Evolutionary conservation across 2,797 vertebrate species (phyloP).

Genomic region (Spizella passerina): DNA sequence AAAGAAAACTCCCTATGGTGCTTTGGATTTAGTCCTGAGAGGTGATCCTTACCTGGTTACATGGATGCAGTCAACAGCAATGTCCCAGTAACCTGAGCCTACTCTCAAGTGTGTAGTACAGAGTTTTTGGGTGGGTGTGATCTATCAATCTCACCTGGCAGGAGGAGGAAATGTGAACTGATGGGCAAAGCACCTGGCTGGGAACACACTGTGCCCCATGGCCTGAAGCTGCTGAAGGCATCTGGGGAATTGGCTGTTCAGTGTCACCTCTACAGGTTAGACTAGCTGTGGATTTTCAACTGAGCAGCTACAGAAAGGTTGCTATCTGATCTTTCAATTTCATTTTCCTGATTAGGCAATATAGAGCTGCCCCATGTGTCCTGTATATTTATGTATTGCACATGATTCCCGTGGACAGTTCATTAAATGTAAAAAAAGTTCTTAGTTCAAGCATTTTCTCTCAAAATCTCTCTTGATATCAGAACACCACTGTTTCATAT

Average conservation of each 20-base stretch:
- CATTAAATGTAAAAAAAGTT: background rate
- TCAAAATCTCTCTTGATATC: background rate
- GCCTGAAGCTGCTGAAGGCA: background rate
- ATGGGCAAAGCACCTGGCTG: background rate
- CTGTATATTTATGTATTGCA: background rate
- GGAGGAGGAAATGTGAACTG: background rate
- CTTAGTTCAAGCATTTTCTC: background rate
- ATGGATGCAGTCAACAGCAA: background rate
- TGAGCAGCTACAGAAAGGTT: background rate
- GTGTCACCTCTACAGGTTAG: no score
- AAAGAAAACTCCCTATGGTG: background rate
- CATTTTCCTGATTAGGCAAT: background rate
- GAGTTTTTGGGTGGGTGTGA: background rate
- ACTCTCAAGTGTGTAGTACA: rapidly evolving
- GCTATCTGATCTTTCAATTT: background rate
- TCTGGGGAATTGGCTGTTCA: background rate
- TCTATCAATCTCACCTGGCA: rapidly evolving
- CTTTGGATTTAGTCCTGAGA: background rate
- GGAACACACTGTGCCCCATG: rapidly evolving
- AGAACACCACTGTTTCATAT: background rate
- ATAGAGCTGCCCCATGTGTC: background rate
- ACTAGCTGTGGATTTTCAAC: background rate
- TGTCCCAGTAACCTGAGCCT: background rate
- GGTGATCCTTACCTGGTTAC: background rate
- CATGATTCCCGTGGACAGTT: background rate